Evolutionary conservation across 2,888 invertebrate species (phyloP).

Genomic region (Blastobasis lacticolella): DNA sequence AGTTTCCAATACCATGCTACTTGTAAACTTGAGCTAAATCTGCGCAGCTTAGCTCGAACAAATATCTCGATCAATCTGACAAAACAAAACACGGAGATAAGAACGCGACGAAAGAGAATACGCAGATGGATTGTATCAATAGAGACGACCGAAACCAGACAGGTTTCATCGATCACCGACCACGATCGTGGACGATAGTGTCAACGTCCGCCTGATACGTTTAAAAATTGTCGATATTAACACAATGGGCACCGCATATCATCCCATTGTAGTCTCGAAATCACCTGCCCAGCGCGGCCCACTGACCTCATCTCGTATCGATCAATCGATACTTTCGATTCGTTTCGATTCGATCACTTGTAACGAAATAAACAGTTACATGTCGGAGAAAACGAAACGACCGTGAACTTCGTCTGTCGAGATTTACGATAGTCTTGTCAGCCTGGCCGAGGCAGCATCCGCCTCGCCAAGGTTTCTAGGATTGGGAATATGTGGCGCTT

Average conservation of each 20-base stretch:
- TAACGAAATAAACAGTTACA: conserved; percentile 35
- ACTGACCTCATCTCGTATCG: conserved; percentile 40
- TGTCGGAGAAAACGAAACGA: conserved; percentile 25
- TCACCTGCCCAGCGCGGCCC: conserved; percentile 50
- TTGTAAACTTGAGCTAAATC: background rate
- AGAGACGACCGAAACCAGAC: conserved; percentile 16
- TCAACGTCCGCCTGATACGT: conserved; percentile 25
- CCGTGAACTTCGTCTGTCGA: conserved; percentile 42
- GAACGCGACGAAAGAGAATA: background rate
- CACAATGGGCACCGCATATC: conserved; percentile 20
- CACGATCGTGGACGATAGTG: conserved; percentile 40
- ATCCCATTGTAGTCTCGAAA: conserved; percentile 29
- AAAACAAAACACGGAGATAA: background rate
- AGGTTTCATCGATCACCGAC: conserved; percentile 31
- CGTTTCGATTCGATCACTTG: conserved; percentile 39
- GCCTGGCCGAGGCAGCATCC: background rate
- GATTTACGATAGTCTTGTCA: conserved; percentile 30
- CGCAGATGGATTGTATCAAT: conserved; percentile 7
- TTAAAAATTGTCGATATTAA: conserved; percentile 31
- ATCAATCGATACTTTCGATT: conserved; percentile 41
- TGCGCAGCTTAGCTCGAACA: no score
- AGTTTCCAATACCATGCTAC: background rate
- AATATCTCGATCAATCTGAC: background rate
- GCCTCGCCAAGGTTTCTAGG: background rate
- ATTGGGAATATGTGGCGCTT: background rate